These are phyloP conservation scores for Copidosoma aretas DNA, from an alignment of 2,888 invertebrate genomes.

Conservation along the genomic window DNA sequence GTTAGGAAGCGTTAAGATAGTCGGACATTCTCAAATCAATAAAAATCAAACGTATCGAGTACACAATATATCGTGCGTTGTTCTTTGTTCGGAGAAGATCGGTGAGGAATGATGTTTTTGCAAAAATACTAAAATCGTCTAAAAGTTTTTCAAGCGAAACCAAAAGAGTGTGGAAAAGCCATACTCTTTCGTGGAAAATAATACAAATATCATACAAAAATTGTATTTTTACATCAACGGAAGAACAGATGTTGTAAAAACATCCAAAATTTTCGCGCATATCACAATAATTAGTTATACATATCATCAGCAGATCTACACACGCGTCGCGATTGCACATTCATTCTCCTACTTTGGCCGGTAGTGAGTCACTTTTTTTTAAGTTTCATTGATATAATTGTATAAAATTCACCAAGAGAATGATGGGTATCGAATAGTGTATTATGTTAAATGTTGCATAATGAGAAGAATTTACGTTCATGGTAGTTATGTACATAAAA, in stretches of 20 bases:
- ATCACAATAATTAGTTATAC: slow-evolving; percentile 32
- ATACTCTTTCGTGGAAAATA: too few species aligned
- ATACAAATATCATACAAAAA: too few species aligned
- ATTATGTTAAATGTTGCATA: background rate
- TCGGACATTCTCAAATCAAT: too few species aligned
- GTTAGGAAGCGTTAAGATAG: too few species aligned
- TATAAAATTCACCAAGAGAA: background rate
- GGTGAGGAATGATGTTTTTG: too few species aligned
- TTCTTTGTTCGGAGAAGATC: too few species aligned
- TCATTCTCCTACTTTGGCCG: slow-evolving; percentile 19
- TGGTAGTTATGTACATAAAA: background rate
- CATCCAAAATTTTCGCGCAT: slow-evolving; percentile 2
- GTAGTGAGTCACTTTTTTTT: background rate
- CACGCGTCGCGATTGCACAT: background rate
- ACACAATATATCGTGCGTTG: too few species aligned
- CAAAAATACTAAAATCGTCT: too few species aligned
- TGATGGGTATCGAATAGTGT: background rate
- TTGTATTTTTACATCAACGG: background rate
- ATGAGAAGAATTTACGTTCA: background rate
- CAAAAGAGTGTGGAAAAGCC: too few species aligned
- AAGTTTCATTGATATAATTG: background rate
- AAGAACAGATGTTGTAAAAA: slow-evolving; percentile 14
- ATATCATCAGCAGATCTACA: slow-evolving; percentile 12
- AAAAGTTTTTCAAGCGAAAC: too few species aligned
- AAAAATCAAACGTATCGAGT: too few species aligned